Evolutionary conservation across 2,113 vertebrate species (phyloP).

Genomic region (Callionymus lyra): DNA sequence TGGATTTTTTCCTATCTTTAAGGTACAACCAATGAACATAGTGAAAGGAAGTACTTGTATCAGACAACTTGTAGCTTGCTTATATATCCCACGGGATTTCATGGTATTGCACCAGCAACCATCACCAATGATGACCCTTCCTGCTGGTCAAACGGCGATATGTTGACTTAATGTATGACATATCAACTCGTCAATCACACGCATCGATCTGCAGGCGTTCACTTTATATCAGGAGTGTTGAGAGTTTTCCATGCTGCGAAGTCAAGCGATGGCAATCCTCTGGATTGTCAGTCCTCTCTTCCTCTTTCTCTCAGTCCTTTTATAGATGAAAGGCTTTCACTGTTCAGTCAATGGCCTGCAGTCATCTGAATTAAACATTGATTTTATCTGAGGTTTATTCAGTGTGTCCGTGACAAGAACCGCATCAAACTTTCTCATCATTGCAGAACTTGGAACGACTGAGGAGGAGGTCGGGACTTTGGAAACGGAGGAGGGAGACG

Average conservation of each 20-base stretch:
- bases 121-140: too few relatives aligned
- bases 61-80: too few relatives aligned
- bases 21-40: too few relatives aligned
- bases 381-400: conserved; percentile 70
- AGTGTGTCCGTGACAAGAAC: conserved; percentile 36
- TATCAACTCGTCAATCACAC: too few relatives aligned
- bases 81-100: too few relatives aligned
- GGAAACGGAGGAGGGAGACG: conserved; percentile 30
- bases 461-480: conserved; percentile 31
- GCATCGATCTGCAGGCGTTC: conserved; percentile 5
- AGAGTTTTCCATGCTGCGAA: conserved; percentile 27
- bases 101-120: too few relatives aligned
- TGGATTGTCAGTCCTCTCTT: conserved; percentile 52
- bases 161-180: too few relatives aligned
- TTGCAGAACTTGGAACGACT: conserved; percentile 16
- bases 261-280: conserved; percentile 56
- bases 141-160: too few relatives aligned
- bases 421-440: conserved; percentile 34
- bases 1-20: too few relatives aligned
- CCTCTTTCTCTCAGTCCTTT: conserved; percentile 51
- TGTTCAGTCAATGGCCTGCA: conserved; percentile 70
- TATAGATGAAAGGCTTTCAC: conserved; percentile 72
- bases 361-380: conserved; percentile 75
- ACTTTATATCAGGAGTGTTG: conserved; percentile 10
- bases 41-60: too few relatives aligned